These are phyloP conservation scores for Sarcophaga variegata DNA, from an alignment of 2,888 invertebrate genomes.

Conservation along the genomic window DNA sequence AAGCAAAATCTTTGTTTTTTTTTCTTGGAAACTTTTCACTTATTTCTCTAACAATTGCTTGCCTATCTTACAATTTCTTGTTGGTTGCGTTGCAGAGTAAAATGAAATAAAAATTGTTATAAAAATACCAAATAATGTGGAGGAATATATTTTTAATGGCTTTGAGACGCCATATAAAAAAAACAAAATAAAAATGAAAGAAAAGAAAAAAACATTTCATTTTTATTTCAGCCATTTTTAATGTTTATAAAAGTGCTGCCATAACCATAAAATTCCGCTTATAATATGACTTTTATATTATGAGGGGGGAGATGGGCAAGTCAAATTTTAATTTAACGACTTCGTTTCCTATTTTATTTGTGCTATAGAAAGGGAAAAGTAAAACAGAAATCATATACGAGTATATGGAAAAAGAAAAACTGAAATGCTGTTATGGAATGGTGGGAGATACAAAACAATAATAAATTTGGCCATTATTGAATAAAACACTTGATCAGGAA, in stretches of 20 bases:
- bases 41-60: background rate
- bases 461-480: constrained; percentile 48
- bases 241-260: constrained; percentile 36
- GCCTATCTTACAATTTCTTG: background rate
- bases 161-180: constrained; percentile 43
- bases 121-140: constrained; percentile 6
- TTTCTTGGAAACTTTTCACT: background rate
- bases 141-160: constrained; percentile 39
- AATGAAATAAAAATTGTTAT: background rate
- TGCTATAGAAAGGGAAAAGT: background rate
- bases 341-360: background rate
- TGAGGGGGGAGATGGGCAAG: background rate
- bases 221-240: constrained; percentile 23
- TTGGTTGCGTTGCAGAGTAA: background rate
- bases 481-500: constrained; percentile 48
- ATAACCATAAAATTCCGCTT: constrained; percentile 55
- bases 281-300: constrained; percentile 33
- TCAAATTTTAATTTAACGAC: constrained; percentile 48
- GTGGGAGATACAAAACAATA: constrained; percentile 38
- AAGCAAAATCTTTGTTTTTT: background rate
- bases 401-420: background rate
- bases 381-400: background rate
- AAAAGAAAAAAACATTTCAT: background rate
- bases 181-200: background rate
- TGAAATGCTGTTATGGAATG: background rate